phyloP scores from a whole-genome alignment of 2,888 invertebrate species.

The Dioctria linearis region DNA sequence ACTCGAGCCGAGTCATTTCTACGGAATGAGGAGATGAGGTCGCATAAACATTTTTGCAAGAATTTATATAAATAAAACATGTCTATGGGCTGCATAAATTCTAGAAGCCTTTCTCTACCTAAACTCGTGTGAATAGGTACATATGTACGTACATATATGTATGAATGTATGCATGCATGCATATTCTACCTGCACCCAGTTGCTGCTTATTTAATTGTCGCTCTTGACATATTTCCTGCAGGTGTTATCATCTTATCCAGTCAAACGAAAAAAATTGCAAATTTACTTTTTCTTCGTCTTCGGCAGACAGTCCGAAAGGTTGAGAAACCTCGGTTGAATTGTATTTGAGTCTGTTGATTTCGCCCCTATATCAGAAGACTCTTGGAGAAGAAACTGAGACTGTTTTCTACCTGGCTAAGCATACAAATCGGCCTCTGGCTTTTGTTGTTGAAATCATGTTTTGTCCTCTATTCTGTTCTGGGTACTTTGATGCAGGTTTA shows the following conservation, averaged over 20 bases:
- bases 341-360: conserved; percentile 2
- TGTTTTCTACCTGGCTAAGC: conserved; percentile 14
- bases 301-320: conserved; percentile 30
- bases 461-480: background rate
- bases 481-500: background rate
- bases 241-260: conserved; percentile 34
- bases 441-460: background rate
- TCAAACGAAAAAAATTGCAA: conserved; percentile 31
- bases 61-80: too few relatives aligned
- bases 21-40: too few relatives aligned
- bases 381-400: conserved; percentile 24
- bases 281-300: conserved; percentile 36
- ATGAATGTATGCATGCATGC: too few relatives aligned
- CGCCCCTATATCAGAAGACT: background rate
- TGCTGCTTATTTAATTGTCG: conserved; percentile 40
- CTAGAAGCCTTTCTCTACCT: too few relatives aligned
- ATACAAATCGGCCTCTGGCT: background rate
- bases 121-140: too few relatives aligned
- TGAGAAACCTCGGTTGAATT: conserved; percentile 7
- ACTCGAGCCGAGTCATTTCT: too few relatives aligned
- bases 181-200: background rate
- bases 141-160: too few relatives aligned
- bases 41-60: too few relatives aligned
- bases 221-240: conserved; percentile 41
- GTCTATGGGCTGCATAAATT: too few relatives aligned